Conservation (phyloP, 2,797 vertebrate genomes). For the Urosaurus nigricauda region DNA sequence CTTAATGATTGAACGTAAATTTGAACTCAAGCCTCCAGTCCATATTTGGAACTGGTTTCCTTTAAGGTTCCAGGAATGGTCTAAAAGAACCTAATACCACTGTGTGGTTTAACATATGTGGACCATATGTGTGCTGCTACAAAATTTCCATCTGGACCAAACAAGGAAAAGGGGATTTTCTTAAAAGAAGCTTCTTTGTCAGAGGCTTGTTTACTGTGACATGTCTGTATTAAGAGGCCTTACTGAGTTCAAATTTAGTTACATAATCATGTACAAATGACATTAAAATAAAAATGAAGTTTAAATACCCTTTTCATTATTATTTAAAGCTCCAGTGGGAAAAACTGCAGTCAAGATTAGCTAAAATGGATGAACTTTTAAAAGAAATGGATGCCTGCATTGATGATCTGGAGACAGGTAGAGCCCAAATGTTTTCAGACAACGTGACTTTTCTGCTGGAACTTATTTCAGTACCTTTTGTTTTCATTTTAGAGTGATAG, state of each 20-base stretch:
- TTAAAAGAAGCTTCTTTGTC: no score
- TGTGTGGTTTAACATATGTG: neutral
- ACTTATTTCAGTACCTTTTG: neutral
- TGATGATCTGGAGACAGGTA: conserved; percentile 73
- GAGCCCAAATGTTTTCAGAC: conserved; percentile 31
- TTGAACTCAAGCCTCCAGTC: neutral
- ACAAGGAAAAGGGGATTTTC: no score
- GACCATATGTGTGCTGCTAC: no score
- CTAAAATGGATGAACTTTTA: conserved; percentile 69
- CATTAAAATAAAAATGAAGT: neutral
- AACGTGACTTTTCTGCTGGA: conserved; percentile 8
- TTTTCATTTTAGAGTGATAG: neutral
- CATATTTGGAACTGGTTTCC: neutral
- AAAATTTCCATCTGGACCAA: no score
- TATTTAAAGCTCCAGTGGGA: conserved; percentile 71
- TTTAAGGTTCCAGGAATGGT: neutral
- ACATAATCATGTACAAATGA: neutral
- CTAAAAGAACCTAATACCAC: neutral
- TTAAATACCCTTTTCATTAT: conserved; percentile 14
- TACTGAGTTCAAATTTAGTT: neutral
- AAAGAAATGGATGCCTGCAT: conserved; percentile 76
- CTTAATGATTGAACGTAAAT: neutral
- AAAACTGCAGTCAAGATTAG: conserved; percentile 72
- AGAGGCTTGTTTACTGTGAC: no score
- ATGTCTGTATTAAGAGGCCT: neutral